Percentiles rank a stretch among this genome's conserved stretches.
phyloP scores from a whole-genome alignment of 2,113 vertebrate genomes.

The Pterophyllum scalare region DNA sequence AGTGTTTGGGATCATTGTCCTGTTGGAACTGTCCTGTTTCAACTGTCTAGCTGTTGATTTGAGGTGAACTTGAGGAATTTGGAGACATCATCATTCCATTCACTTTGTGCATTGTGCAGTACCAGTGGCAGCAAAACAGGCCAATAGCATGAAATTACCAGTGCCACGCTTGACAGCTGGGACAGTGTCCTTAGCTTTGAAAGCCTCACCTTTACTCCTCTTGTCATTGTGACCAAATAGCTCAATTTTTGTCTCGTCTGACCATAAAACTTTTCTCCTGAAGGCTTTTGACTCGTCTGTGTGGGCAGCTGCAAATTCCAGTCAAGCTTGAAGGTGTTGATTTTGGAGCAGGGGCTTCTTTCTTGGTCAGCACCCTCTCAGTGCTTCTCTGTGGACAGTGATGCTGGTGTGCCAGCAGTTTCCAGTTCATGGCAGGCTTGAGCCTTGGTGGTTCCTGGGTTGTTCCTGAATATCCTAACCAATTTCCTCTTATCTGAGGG shows the following conservation, averaged over 20 bases:
- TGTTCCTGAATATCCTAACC: too few species aligned
- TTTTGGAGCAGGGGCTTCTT: too few species aligned
- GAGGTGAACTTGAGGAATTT: background rate
- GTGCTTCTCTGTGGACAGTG: too few species aligned
- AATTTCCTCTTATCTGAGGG: too few species aligned
- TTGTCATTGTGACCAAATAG: background rate
- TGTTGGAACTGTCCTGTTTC: background rate
- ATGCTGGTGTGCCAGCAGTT: too few species aligned
- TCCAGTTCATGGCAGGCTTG: too few species aligned
- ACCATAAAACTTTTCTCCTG: background rate
- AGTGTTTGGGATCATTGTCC: background rate
- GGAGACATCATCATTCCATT: background rate
- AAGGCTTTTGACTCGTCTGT: background rate
- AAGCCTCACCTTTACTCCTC: background rate
- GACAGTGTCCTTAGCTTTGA: background rate
- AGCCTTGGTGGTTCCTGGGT: too few species aligned
- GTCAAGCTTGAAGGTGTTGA: too few species aligned
- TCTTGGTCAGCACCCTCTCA: too few species aligned
- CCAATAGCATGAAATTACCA: background rate
- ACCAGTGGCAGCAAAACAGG: background rate
- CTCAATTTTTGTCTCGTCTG: background rate
- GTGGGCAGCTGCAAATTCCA: too few species aligned
- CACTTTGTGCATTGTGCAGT: too few species aligned
- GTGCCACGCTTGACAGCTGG: background rate
- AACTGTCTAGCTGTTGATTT: background rate